Percentiles rank a stretch among this genome's conserved stretches.
Evolutionary conservation across 2,113 vertebrate genomes (phyloP).

Genomic region (Urocolius indicus): DNA sequence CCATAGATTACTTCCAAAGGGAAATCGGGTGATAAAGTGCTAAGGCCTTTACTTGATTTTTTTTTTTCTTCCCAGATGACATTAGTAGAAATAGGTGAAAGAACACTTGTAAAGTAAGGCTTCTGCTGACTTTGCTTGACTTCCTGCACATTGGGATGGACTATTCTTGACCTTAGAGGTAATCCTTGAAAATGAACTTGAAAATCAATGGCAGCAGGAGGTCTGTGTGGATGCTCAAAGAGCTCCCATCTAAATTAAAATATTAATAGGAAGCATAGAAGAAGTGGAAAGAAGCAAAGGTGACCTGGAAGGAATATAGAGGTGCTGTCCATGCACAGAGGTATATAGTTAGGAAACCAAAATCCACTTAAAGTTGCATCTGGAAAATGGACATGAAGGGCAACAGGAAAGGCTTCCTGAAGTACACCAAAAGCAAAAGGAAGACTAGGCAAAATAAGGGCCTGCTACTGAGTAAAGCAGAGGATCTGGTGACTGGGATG

Average conservation of each 20-base stretch:
- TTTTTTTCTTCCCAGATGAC: neutral
- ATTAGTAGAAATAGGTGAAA: neutral
- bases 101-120: neutral
- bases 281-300: neutral
- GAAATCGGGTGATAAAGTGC: neutral
- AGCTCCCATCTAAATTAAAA: neutral
- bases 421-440: neutral
- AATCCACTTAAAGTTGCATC: neutral
- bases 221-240: neutral
- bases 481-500: neutral
- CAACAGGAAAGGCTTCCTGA: neutral
- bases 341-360: neutral
- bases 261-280: neutral
- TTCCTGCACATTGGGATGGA: neutral
- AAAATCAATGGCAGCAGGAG: neutral
- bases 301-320: neutral
- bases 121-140: neutral
- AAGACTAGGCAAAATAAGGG: neutral
- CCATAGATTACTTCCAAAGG: neutral
- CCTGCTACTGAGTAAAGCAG: neutral
- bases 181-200: neutral
- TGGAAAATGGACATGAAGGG: neutral
- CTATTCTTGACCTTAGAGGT: neutral
- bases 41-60: neutral
- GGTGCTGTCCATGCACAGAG: neutral